Percentiles rank a stretch among this genome's conserved stretches.
Evolutionary conservation across 2,113 vertebrate species (phyloP).

Genomic region (Hymenochirus boettgeri): DNA sequence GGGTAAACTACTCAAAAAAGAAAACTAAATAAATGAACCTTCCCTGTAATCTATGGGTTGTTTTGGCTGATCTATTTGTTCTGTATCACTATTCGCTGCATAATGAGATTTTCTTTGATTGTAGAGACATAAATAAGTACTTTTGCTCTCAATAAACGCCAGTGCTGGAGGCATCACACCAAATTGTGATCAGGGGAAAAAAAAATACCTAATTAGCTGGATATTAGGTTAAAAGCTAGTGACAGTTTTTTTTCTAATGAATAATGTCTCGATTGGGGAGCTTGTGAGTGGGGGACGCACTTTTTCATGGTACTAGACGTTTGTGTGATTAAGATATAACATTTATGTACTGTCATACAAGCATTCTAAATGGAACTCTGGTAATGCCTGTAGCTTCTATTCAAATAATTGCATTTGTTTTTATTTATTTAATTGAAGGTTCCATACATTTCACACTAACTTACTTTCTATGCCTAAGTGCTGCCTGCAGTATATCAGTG

Average conservation of each 20-base stretch:
- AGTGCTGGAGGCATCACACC: conserved; percentile 60
- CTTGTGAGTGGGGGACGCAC: not conserved
- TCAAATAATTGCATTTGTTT: not conserved
- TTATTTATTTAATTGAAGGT: conserved; percentile 15
- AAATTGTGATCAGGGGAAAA: conserved; percentile 56
- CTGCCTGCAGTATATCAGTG: conserved; percentile 4
- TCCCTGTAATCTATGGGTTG: conserved; percentile 18
- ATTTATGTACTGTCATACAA: not conserved
- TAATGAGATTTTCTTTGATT: conserved; percentile 61
- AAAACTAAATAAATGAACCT: conserved; percentile 14
- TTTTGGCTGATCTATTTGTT: conserved; percentile 31
- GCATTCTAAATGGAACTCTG: not conserved
- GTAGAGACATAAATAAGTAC: conserved; percentile 64
- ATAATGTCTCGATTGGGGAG: conserved; percentile 22
- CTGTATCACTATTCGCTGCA: conserved; percentile 39
- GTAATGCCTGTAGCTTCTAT: not conserved
- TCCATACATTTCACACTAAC: not conserved
- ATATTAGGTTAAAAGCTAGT: conserved; percentile 60
- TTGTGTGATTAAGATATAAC: not conserved
- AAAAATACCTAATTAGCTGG: conserved; percentile 60
- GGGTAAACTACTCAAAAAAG: not conserved
- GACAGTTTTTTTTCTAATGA: conserved; percentile 40
- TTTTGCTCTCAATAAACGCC: conserved; percentile 62
- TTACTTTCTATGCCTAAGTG: conserved; percentile 1
- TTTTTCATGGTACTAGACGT: not conserved